These are phyloP conservation scores for human (Homo sapiens) DNA, from an alignment of 2,113 vertebrate genomes.

Conservation along the genomic window GRCh38 chr20:58138001-58138500, in stretches of 20 bases:
- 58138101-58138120: background rate
- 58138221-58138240: background rate
- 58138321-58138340: background rate
- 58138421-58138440: too few species aligned
- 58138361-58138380: background rate
- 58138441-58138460: background rate
- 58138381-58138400: background rate
- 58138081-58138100: background rate
- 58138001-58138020: background rate
- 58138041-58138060: background rate
- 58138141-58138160: too few species aligned
- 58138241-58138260: background rate
- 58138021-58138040: background rate
- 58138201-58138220: background rate
- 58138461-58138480: too few species aligned
- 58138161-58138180: fast-evolving
- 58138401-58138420: too few species aligned
- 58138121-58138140: background rate
- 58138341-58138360: background rate
- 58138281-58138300: background rate
- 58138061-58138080: too few species aligned
- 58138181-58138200: background rate
- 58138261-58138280: background rate
- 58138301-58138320: background rate
- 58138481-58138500: background rate